Evolutionary conservation across 1,140 invertebrate species (phyloP).

Genomic region (Trichonephila clavata): DNA sequence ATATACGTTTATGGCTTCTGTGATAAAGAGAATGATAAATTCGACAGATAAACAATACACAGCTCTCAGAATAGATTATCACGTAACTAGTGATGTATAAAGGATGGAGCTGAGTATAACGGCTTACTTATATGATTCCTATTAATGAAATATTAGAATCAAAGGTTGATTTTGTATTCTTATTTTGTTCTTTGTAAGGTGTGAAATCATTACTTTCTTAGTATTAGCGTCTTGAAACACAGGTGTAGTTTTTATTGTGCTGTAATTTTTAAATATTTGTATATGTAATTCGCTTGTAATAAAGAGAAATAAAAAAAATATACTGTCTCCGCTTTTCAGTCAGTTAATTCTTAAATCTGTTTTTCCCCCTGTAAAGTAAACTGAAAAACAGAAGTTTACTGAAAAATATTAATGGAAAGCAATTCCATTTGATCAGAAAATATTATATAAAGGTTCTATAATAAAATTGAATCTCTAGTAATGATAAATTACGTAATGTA

Average conservation of each 20-base stretch:
- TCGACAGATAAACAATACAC: not conserved
- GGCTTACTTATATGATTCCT: no score
- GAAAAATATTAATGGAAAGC: no score
- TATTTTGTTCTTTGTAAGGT: no score
- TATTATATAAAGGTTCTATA: no score
- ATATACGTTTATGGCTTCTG: conserved; percentile 26
- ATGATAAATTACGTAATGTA: no score
- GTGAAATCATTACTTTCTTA: no score
- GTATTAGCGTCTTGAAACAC: no score
- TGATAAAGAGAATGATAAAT: not conserved
- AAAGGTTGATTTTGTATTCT: not conserved
- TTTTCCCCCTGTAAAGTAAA: no score
- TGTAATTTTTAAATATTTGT: not conserved
- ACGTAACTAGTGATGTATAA: not conserved
- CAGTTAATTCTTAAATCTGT: not conserved
- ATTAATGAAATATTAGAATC: not conserved
- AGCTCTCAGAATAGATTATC: not conserved
- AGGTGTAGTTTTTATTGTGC: not conserved
- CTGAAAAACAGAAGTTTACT: no score
- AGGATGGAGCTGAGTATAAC: no score
- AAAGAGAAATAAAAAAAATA: not conserved
- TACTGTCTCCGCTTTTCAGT: not conserved
- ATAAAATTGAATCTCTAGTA: no score
- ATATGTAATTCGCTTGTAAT: conserved; percentile 5
- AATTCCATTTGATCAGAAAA: no score